These are phyloP conservation scores for Bradypus variegatus DNA, from an alignment of 2,797 vertebrate genomes.

Conservation along the genomic window DNA sequence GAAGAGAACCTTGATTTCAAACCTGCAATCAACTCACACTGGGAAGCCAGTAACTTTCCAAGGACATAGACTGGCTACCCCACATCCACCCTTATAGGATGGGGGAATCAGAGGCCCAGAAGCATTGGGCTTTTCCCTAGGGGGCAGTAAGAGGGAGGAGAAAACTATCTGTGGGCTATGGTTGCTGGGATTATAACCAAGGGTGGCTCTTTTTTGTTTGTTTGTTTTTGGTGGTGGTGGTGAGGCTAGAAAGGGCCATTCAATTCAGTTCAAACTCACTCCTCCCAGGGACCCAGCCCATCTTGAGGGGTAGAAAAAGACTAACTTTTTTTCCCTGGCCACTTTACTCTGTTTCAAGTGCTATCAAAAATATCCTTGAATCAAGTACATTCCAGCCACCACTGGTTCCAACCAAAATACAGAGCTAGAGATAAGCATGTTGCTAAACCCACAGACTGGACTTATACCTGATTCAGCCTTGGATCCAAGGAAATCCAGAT, in stretches of 20 bases:
- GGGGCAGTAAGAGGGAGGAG: not conserved
- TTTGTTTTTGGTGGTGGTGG: too few relatives aligned
- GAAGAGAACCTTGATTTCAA: not conserved
- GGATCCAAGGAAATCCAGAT: not conserved
- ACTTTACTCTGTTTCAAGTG: not conserved
- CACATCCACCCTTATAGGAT: not conserved
- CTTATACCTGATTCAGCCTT: not conserved
- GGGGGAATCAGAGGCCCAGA: not conserved
- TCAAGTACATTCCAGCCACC: not conserved
- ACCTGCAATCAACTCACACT: not conserved
- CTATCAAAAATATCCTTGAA: not conserved
- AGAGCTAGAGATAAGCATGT: not conserved
- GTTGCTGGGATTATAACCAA: not conserved
- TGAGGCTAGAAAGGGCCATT: not conserved
- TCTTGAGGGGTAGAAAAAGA: not conserved
- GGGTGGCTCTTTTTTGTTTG: not conserved
- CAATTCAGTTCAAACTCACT: not conserved
- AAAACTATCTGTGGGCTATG: not conserved
- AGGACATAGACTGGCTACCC: not conserved
- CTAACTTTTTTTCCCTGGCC: not conserved
- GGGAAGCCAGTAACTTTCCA: not conserved
- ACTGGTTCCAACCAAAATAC: not conserved
- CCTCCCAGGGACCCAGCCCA: not conserved
- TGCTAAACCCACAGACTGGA: not conserved
- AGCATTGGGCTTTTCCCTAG: not conserved